Conservation (phyloP, 1,140 invertebrate species). For the Gonatopus flavifemur region DNA sequence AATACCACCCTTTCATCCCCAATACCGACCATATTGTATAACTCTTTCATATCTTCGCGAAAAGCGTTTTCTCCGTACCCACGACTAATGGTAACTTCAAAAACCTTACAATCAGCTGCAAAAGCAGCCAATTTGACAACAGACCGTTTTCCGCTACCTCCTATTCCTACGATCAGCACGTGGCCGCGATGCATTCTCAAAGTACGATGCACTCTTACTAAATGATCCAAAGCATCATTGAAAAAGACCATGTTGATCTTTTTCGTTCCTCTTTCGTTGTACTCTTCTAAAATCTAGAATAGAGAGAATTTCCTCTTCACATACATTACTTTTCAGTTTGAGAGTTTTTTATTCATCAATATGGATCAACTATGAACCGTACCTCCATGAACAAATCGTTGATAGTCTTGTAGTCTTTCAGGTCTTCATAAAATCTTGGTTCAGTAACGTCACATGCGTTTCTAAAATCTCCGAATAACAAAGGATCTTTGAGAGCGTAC, state of each 20-base stretch:
- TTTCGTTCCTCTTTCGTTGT: constrained; percentile 67
- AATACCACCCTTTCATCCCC: constrained; percentile 80
- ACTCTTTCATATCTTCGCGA: constrained; percentile 80
- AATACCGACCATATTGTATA: constrained; percentile 74
- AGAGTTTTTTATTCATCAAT: no score
- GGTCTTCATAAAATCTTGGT: constrained; percentile 81
- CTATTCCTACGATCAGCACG: constrained; percentile 81
- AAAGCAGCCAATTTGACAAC: constrained; percentile 73
- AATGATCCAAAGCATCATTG: constrained; percentile 85
- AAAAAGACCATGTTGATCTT: constrained; percentile 83
- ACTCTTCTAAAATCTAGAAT: constrained; percentile 78
- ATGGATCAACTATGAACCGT: no score
- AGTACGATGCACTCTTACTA: constrained; percentile 81
- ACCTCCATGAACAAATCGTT: constrained; percentile 84
- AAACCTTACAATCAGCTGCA: constrained; percentile 77
- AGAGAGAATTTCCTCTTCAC: no score
- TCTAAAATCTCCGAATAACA: constrained; percentile 85
- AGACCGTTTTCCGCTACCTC: constrained; percentile 81
- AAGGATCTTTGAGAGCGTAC: constrained; percentile 75
- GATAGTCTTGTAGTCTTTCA: constrained; percentile 84
- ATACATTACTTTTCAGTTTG: no score
- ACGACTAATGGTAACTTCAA: constrained; percentile 78
- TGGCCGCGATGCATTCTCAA: constrained; percentile 83
- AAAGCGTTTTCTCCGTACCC: constrained; percentile 82
- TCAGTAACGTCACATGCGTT: constrained; percentile 80